Base-by-base conservation (phyloP, 2,888 invertebrate genomes). In the Drosophila limbata region DNA sequence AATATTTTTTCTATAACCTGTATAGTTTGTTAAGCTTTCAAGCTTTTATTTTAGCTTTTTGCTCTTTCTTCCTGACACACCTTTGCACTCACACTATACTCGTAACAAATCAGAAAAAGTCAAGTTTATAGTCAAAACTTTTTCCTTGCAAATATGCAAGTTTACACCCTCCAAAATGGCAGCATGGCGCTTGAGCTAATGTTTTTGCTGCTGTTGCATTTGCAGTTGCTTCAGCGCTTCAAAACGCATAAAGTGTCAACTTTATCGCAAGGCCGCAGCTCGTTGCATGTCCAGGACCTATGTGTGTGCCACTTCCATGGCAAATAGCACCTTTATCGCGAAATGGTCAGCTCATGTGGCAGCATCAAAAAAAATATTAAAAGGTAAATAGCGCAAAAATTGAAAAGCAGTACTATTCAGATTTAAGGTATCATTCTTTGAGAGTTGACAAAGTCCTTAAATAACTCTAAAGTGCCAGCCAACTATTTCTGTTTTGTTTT, bases 221-320 rank as follows among this genome's bases (percentile, higher is more conserved):
- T 11, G 50, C n/a, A 15, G n/a, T 39, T 33, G 33, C 47, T 6
- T 15, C 31, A 15, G n/a, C 25, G 69, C 48, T 39, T 35, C 74
- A 64, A 62, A 75, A 67, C 69, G 79, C 81, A 84, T 84, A 84
- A 82, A 84, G 67, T 84, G 88, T 87, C 85, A 81, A 71, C 61
- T 81, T 87, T 87, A 87, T 87, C 76, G 70, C 71, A 71, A 60
- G 62, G 56, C 61, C 69, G 69, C 88, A 87, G 88, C 73, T 28
- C 37, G 39, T 25, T 39, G 65, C 45, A 44, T 51, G 42, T 57
- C 45, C 31, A 56, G 33, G 17, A 35, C 33, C 15, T 59, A 45
- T 52, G 10, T 15, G 10, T 37, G 37, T 37, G 15, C 8, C 33
- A 56, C 13, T 19, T 25, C 13, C 31, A 19, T 17, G 15, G 61